Evolutionary conservation across 2,888 invertebrate genomes (phyloP).

Genomic region (Geotrupes spiniger): DNA sequence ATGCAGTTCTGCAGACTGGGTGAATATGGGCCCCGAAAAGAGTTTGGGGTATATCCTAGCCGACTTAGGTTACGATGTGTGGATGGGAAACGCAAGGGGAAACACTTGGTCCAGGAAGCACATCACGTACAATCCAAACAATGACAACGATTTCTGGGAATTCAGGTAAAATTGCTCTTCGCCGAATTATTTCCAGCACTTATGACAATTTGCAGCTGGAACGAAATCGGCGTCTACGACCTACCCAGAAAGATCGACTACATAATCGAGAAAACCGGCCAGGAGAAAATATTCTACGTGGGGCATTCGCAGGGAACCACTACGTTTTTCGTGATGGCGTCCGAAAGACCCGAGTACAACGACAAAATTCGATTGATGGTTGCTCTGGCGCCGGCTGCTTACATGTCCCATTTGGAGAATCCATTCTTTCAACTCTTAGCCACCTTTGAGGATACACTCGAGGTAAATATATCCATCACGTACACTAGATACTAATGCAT

Average conservation of each 20-base stretch:
- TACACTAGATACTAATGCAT: background rate
- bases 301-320: slow-evolving; percentile 70
- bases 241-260: slow-evolving; percentile 74
- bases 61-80: slow-evolving; percentile 54
- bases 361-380: slow-evolving; percentile 58
- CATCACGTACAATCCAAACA: slow-evolving; percentile 38
- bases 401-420: slow-evolving; percentile 52
- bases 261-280: slow-evolving; percentile 55
- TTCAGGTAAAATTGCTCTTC: slow-evolving; percentile 46
- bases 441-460: background rate
- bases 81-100: slow-evolving; percentile 62
- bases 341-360: slow-evolving; percentile 59
- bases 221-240: slow-evolving; percentile 74
- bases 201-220: background rate
- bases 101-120: slow-evolving; percentile 57
- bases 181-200: background rate
- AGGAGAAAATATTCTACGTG: slow-evolving; percentile 61
- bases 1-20: slow-evolving; percentile 70
- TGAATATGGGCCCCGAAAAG: slow-evolving; percentile 62
- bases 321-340: slow-evolving; percentile 59
- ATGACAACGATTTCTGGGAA: slow-evolving; percentile 45
- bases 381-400: slow-evolving; percentile 62
- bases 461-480: background rate
- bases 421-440: slow-evolving; percentile 46
- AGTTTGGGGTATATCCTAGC: slow-evolving; percentile 50